Base-by-base conservation (phyloP, 2,888 invertebrate species). In the Maniola hyperantus region DNA sequence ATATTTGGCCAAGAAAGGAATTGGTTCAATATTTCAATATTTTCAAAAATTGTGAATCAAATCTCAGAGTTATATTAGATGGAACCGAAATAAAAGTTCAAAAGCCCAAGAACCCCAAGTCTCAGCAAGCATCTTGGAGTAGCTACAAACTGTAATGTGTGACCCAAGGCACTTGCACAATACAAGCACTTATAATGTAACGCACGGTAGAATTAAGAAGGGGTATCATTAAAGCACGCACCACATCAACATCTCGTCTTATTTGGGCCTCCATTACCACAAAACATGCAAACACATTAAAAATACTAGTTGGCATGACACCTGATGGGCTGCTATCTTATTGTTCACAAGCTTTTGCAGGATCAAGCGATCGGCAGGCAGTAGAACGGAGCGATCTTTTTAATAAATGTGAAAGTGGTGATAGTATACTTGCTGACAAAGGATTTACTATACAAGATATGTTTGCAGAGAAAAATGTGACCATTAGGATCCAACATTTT, bases 111-210 rank as follows among this genome's bases (percentile, higher is more conserved):
- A 62, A 62, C 8, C 53, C 53, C 11, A 39, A 13, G 13, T 53
- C 62, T 20, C 62, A 53, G 26, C 62, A 62, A 53, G 62, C 62
- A 13, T 51, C 62, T 42, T 62, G 51, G 20, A 62, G 62, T 48
- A 54, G 33, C 11, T 55, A 57, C 33, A 64, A 64, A n/a, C n/a
- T n/a, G n/a, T n/a, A n/a, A n/a, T n/a, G n/a, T n/a, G n/a, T n/a
- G n/a, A n/a, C n/a, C n/a, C n/a, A n/a, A n/a, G n/a, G n/a, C n/a
- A n/a, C n/a, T n/a, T n/a, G n/a, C n/a, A n/a, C n/a, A n/a, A n/a
- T n/a, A n/a, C n/a, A n/a, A n/a, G n/a, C n/a, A n/a, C n/a, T n/a
- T n/a, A n/a, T n/a, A n/a, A n/a, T n/a, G n/a, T n/a, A n/a, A n/a
- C n/a, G n/a, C n/a, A n/a, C n/a, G n/a, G n/a, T n/a, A n/a, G n/a